Percentiles rank a stretch among this genome's conserved stretches.
Conservation (phyloP, 2,113 vertebrate species). For the Meleagris gallopavo region DNA sequence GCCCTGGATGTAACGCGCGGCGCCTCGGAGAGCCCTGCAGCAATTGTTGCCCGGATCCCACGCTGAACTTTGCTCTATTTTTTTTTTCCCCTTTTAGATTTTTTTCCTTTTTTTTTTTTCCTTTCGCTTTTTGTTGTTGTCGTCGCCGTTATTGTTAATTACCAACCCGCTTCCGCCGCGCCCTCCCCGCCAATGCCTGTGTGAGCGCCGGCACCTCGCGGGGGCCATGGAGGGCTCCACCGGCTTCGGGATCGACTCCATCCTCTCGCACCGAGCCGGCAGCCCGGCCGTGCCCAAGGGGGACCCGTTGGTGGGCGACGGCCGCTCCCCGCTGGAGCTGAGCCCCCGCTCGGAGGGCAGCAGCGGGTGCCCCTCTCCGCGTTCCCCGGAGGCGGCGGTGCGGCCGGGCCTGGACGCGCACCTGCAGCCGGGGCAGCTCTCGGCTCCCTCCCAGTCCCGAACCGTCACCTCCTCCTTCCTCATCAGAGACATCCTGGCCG, state of each 20-base stretch:
- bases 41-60: conserved; percentile 64
- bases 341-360: conserved; percentile 92
- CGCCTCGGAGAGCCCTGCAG: conserved; percentile 58
- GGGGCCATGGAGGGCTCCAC: conserved; percentile 94
- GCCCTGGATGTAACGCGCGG: conserved; percentile 77
- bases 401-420: conserved; percentile 84
- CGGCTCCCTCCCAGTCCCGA: conserved; percentile 91
- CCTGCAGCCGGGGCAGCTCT: conserved; percentile 88
- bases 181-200: conserved; percentile 73
- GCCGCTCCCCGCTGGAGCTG: conserved; percentile 92
- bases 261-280: conserved; percentile 92
- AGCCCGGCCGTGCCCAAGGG: conserved; percentile 91
- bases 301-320: conserved; percentile 88
- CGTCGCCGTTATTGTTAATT: conserved; percentile 5
- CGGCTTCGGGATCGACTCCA: conserved; percentile 98
- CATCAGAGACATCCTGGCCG: conserved; percentile 97
- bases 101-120: no score
- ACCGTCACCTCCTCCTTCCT: conserved; percentile 98
- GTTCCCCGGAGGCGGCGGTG: conserved; percentile 87
- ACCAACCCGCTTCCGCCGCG: conserved; percentile 69
- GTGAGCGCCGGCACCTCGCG: conserved; percentile 73
- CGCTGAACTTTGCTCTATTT: conserved; percentile 69
- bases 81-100: no score
- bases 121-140: background rate
- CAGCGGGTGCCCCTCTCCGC: conserved; percentile 92